A percentile compares a stretch with the other conserved stretches of the same genome.
These are phyloP conservation scores for Pseudomyrmex flavicornis DNA, from an alignment of 1,140 invertebrate genomes.

Conservation along the genomic window DNA sequence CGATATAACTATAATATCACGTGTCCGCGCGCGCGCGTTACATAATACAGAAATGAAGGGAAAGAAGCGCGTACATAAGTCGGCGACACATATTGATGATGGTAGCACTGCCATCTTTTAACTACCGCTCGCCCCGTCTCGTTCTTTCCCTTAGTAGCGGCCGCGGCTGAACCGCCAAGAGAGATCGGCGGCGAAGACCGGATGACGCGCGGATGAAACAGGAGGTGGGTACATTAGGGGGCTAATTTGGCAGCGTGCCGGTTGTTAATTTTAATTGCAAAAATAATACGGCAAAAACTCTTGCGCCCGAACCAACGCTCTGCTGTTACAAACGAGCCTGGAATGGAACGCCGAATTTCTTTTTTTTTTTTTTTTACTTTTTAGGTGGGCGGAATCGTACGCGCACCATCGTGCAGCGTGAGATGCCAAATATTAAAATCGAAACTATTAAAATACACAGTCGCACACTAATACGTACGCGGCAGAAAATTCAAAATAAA, in stretches of 20 bases:
- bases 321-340: constrained; percentile 59
- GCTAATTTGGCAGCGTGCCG: constrained; percentile 83
- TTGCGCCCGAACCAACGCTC: constrained; percentile 43
- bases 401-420: constrained; percentile 23
- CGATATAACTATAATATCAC: constrained; percentile 62
- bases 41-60: constrained; percentile 62
- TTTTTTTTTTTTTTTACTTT: constrained; percentile 44
- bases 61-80: constrained; percentile 70
- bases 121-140: constrained; percentile 53
- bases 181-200: constrained; percentile 64
- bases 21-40: constrained; percentile 45
- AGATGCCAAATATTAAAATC: constrained; percentile 46
- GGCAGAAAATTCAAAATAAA: not conserved
- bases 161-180: constrained; percentile 53
- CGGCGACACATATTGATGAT: constrained; percentile 73
- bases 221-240: constrained; percentile 79
- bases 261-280: constrained; percentile 84
- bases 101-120: constrained; percentile 60
- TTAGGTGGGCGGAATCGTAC: constrained; percentile 7
- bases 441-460: constrained; percentile 35
- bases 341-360: constrained; percentile 45
- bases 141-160: constrained; percentile 32
- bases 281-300: constrained; percentile 79
- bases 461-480: not conserved
- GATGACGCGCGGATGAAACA: constrained; percentile 62